phyloP scores from a whole-genome alignment of 2,113 vertebrate genomes.

The Ceyx margarethae region DNA sequence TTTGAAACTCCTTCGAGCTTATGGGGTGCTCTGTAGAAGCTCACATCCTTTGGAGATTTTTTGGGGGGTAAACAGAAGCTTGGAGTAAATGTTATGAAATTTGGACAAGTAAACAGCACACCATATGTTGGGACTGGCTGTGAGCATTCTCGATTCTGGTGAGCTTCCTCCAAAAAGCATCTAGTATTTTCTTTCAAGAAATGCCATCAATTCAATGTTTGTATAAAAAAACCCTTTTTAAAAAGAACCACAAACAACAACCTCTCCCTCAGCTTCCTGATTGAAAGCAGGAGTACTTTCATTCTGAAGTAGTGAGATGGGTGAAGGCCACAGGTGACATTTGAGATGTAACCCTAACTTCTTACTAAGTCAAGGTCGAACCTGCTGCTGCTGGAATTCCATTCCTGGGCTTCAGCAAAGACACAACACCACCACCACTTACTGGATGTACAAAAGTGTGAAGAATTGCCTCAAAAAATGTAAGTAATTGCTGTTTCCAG shows the following conservation, averaged over 20 bases:
- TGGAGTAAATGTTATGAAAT: neutral
- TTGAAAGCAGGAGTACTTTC: neutral
- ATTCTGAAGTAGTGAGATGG: neutral
- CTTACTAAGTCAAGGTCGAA: neutral
- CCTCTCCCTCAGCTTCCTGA: neutral
- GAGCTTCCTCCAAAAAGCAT: neutral
- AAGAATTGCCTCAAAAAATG: neutral
- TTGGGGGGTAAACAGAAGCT: neutral
- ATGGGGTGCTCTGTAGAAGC: neutral
- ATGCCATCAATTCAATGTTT: neutral
- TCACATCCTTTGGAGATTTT: neutral
- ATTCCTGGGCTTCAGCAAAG: neutral
- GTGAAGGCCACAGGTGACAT: neutral
- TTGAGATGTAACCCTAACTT: neutral
- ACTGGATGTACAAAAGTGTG: neutral
- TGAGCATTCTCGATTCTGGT: neutral
- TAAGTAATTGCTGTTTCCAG: neutral
- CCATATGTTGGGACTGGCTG: neutral
- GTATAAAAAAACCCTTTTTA: accelerated
- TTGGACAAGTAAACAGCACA: neutral
- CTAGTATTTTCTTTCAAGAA: neutral
- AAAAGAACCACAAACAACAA: neutral
- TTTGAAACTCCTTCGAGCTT: neutral
- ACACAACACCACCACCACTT: neutral
- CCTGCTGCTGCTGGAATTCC: neutral